Evolutionary conservation across 2,797 vertebrate genomes (phyloP).

Genomic region (Pterois miles): DNA sequence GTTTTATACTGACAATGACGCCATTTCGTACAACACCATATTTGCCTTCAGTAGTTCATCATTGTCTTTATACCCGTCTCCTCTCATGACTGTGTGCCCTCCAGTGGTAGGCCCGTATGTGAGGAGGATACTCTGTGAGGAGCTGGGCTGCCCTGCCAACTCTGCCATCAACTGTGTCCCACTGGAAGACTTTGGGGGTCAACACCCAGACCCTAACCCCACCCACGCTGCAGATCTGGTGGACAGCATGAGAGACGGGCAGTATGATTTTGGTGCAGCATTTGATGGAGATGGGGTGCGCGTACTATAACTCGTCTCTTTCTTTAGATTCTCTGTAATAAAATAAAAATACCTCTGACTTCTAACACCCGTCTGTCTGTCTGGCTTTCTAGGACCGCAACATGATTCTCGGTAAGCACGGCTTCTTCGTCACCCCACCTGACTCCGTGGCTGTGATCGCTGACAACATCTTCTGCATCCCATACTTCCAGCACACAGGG

Average conservation of each 20-base stretch:
- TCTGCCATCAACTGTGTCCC: constrained; percentile 94
- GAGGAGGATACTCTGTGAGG: constrained; percentile 95
- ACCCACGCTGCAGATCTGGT: constrained; percentile 91
- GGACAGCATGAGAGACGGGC: constrained; percentile 92
- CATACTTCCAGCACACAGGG: constrained; percentile 95
- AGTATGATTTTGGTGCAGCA: constrained; percentile 95
- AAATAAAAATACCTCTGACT: background rate
- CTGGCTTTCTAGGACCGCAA: constrained; percentile 88
- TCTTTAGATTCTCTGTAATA: background rate
- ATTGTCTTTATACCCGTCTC: background rate
- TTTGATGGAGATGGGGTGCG: constrained; percentile 96
- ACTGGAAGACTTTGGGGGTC: constrained; percentile 94
- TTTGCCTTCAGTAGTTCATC: background rate
- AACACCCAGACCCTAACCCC: constrained; percentile 92
- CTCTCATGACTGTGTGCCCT: constrained; percentile 2
- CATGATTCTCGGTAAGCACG: constrained; percentile 95
- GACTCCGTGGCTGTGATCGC: constrained; percentile 97
- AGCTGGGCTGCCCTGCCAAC: constrained; percentile 92
- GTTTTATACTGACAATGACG: background rate
- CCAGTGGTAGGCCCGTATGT: constrained; percentile 93
- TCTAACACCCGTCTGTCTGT: constrained; percentile 13
- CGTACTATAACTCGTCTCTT: background rate
- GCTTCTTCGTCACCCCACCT: constrained; percentile 94
- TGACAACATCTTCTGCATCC: constrained; percentile 97
- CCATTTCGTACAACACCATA: background rate